phyloP scores from a whole-genome alignment of 1,140 invertebrate species.

The Panagrolaimus sp. region DNA sequence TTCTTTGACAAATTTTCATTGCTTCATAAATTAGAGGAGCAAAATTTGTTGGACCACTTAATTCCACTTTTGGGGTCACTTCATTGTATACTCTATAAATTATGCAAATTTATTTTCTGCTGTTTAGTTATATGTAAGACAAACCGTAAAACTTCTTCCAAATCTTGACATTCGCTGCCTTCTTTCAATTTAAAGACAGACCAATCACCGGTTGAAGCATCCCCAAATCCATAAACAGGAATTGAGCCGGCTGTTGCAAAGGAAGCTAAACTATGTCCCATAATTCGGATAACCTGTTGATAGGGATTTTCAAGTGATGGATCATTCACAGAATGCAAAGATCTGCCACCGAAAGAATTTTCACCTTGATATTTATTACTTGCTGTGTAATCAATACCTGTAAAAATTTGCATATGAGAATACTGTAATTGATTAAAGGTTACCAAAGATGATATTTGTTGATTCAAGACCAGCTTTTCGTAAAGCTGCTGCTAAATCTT shows the following conservation, averaged over 20 bases:
- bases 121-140: not conserved
- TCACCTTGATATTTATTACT: slow-evolving; percentile 65
- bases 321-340: slow-evolving; percentile 60
- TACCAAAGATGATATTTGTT: slow-evolving; percentile 57
- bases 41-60: slow-evolving; percentile 63
- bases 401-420: slow-evolving; percentile 58
- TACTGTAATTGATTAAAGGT: slow-evolving; percentile 27
- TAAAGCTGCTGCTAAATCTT: slow-evolving; percentile 54
- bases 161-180: slow-evolving; percentile 59
- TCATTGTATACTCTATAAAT: slow-evolving; percentile 55
- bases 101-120: too few relatives aligned
- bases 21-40: slow-evolving; percentile 63
- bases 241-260: slow-evolving; percentile 61
- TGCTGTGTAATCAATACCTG: slow-evolving; percentile 65
- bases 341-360: slow-evolving; percentile 61
- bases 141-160: slow-evolving; percentile 62
- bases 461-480: slow-evolving; percentile 54
- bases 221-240: slow-evolving; percentile 64
- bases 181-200: slow-evolving; percentile 61
- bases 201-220: slow-evolving; percentile 60
- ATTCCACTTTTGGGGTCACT: slow-evolving; percentile 58
- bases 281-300: slow-evolving; percentile 60
- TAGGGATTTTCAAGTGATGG: slow-evolving; percentile 59
- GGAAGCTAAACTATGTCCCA: slow-evolving; percentile 63
- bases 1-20: slow-evolving; percentile 61